Base-by-base conservation (phyloP, 2,797 vertebrate genomes). In the Vireo griseus region DNA sequence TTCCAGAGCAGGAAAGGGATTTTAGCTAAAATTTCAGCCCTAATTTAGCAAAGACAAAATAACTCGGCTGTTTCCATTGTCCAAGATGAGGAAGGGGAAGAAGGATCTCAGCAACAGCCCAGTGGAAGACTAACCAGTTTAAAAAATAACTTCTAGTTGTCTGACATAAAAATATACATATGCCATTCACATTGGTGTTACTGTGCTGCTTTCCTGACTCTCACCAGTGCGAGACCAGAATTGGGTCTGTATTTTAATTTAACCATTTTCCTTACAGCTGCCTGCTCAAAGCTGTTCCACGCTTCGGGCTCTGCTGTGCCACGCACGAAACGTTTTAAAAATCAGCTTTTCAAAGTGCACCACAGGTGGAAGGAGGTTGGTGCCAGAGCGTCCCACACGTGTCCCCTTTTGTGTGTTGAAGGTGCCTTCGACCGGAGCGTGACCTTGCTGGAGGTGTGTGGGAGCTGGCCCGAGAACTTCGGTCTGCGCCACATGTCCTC, bases 401-500 rank as follows among this genome's bases (percentile, higher is more conserved):
- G 77, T 96, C 85, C 75, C 13, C 0, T 93, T 93, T 69, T 91
- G 8, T 94, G 3, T 97, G 86, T 97, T 90, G 26, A 97, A 99
- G 99, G 99, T 95, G 96, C 98, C n/a, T 99, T 99, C 88, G 99
- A 99, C 95, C 98, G 99, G 73, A 99, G 99, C 6, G 98, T 99
- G 96, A 99, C 99, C 72, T 97, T 99, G 95, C 98, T 99, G 96
- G 99, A 99, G 96, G 99, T 99, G 73, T 99, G 99, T 4, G 99
- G 99, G 85, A 99, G 99, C 97, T 99, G 99, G 99, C 99, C 99
- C 0, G 99, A 99, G 97, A 99, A 98, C 97, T 99, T 99, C 2
- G 98, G 99, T 18, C 98, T 99, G 45, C 98, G 99, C 28, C 99
- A 99, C 96, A 97, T 99, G 95, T 98, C 98, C 45, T 99, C 98